Conservation (phyloP, 2,888 invertebrate species). For the Hydriomena furcata region DNA sequence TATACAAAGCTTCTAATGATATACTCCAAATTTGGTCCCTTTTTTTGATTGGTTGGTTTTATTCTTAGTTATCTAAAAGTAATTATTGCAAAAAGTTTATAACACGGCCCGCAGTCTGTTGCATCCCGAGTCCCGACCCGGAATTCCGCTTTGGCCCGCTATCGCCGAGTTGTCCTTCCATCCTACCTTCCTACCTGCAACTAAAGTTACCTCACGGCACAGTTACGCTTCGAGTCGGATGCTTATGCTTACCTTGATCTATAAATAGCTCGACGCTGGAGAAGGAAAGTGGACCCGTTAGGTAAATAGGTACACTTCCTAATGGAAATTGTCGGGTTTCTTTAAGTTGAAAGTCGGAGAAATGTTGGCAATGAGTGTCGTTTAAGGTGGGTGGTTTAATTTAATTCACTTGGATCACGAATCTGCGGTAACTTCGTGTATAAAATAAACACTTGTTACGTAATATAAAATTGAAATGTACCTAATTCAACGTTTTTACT, state of each 20-base stretch:
- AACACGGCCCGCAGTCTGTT: slow-evolving; percentile 20
- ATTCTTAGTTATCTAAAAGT: too few relatives aligned
- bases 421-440: too few relatives aligned
- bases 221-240: slow-evolving; percentile 39
- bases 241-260: neutral
- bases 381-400: neutral
- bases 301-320: slow-evolving; percentile 11
- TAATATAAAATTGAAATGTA: too few relatives aligned
- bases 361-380: too few relatives aligned
- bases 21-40: too few relatives aligned
- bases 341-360: slow-evolving; percentile 20
- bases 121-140: slow-evolving; percentile 57
- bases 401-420: slow-evolving; percentile 12
- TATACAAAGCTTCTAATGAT: too few relatives aligned
- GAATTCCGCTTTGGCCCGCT: slow-evolving; percentile 61
- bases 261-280: slow-evolving; percentile 12
- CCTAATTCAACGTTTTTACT: too few relatives aligned
- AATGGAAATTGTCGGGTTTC: slow-evolving; percentile 14
- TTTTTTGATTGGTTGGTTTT: too few relatives aligned
- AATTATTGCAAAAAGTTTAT: neutral
- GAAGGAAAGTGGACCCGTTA: slow-evolving; percentile 15
- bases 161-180: slow-evolving; percentile 61
- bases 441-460: too few relatives aligned
- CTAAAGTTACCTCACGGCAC: slow-evolving; percentile 40
- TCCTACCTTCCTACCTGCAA: slow-evolving; percentile 41